These are phyloP conservation scores for Napeogenes inachia DNA, from an alignment of 2,888 invertebrate species.

Conservation along the genomic window DNA sequence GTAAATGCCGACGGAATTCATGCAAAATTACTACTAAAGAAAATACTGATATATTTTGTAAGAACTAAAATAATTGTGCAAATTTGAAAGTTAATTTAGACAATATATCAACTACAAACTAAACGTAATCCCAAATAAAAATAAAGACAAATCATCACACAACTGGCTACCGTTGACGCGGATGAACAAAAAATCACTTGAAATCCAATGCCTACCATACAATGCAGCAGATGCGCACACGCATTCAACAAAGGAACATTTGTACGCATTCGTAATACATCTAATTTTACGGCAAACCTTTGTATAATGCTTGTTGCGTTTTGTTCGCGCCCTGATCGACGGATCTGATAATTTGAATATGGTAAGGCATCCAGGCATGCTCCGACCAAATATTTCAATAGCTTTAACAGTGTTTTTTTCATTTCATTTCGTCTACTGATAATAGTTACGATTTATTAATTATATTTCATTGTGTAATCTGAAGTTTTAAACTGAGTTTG, in stretches of 20 bases:
- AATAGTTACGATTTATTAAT: too few relatives aligned
- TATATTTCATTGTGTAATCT: too few relatives aligned
- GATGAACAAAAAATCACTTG: slow-evolving; percentile 36
- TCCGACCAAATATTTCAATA: slow-evolving; percentile 7
- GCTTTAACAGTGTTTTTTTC: too few relatives aligned
- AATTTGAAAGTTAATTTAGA: too few relatives aligned
- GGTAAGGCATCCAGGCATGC: slow-evolving; percentile 60
- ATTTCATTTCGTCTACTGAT: too few relatives aligned
- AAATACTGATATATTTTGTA: too few relatives aligned
- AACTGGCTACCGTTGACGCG: slow-evolving; percentile 20
- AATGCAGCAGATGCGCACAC: slow-evolving; percentile 64
- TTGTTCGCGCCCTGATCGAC: slow-evolving; percentile 67
- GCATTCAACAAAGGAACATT: slow-evolving; percentile 55
- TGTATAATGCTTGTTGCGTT: slow-evolving; percentile 42
- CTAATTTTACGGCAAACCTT: slow-evolving; percentile 50
- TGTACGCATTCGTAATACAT: slow-evolving; percentile 56
- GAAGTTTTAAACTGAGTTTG: too few relatives aligned
- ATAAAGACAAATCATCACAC: slow-evolving; percentile 22
- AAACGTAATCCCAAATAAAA: slow-evolving; percentile 13
- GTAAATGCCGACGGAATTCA: too few relatives aligned
- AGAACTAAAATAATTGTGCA: too few relatives aligned
- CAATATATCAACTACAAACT: slow-evolving; percentile 8
- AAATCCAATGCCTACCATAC: slow-evolving; percentile 65
- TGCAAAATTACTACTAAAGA: too few relatives aligned
- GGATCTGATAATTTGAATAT: slow-evolving; percentile 73